These are phyloP conservation scores for Standfussiana lucernea DNA, from an alignment of 2,888 invertebrate species.

Conservation along the genomic window DNA sequence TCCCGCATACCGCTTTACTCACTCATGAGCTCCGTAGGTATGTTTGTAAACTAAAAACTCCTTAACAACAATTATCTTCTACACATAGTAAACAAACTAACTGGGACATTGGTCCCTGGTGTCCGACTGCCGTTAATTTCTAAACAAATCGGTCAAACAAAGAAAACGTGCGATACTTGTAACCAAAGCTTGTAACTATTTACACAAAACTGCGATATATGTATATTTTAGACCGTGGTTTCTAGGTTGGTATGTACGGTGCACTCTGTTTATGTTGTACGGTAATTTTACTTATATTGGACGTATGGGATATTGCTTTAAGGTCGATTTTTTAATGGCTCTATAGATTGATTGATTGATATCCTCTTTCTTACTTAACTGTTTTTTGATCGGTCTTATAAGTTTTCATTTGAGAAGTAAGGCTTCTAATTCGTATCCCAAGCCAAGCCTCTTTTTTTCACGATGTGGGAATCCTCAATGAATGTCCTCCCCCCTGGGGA, in stretches of 20 bases:
- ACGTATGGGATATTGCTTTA: neutral
- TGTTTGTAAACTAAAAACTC: slow-evolving; percentile 38
- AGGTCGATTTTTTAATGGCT: neutral
- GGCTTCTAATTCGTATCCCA: neutral
- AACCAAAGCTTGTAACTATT: slow-evolving; percentile 67
- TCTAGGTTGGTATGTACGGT: slow-evolving; percentile 29
- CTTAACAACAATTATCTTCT: slow-evolving; percentile 57
- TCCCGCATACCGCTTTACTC: neutral
- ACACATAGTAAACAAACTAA: slow-evolving; percentile 50
- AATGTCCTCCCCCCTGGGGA: too few species aligned
- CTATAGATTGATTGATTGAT: neutral
- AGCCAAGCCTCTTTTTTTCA: too few species aligned
- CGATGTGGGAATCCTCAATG: too few species aligned
- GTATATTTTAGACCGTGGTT: slow-evolving; percentile 71
- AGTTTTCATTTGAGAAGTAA: neutral
- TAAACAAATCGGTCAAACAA: slow-evolving; percentile 76
- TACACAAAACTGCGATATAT: slow-evolving; percentile 72
- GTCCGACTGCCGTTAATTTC: slow-evolving; percentile 72
- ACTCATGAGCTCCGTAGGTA: slow-evolving; percentile 3
- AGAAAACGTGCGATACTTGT: slow-evolving; percentile 70
- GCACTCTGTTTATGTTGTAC: slow-evolving; percentile 44
- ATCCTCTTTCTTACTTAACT: neutral
- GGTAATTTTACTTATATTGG: slow-evolving; percentile 45
- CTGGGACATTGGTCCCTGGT: slow-evolving; percentile 59
- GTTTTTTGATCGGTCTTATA: neutral